Conservation (phyloP, 1,140 invertebrate genomes). For the Scaptomyza hsui region DNA sequence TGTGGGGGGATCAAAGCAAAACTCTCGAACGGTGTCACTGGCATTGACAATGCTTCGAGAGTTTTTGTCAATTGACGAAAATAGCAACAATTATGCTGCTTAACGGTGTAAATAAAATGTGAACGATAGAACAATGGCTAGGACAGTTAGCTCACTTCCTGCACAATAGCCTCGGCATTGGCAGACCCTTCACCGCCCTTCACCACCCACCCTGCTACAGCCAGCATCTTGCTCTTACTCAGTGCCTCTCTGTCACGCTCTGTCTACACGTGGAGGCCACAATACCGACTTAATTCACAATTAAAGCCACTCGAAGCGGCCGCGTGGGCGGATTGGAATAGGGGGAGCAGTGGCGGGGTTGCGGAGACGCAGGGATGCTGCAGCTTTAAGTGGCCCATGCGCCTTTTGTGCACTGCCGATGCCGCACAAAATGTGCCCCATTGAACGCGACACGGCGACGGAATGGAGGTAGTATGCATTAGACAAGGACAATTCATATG, state of each 20-base stretch:
- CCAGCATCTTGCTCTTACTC: background rate
- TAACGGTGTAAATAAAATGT: constrained; percentile 73
- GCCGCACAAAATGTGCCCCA: constrained; percentile 40
- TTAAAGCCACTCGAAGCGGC: constrained; percentile 77
- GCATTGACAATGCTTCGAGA: constrained; percentile 77
- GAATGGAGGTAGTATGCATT: constrained; percentile 47
- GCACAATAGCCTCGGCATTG: constrained; percentile 76
- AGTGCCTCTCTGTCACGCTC: constrained; percentile 9
- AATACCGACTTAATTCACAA: constrained; percentile 84
- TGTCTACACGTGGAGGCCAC: constrained; percentile 57
- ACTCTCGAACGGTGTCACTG: constrained; percentile 54
- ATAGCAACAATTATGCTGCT: constrained; percentile 77
- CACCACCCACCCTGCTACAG: background rate
- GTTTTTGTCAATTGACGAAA: constrained; percentile 51
- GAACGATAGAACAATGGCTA: constrained; percentile 45
- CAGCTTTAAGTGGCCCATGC: constrained; percentile 70
- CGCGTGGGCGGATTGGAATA: constrained; percentile 12
- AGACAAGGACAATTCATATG: constrained; percentile 71
- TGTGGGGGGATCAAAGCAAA: constrained; percentile 60
- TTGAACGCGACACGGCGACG: constrained; percentile 44
- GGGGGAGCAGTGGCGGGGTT: background rate
- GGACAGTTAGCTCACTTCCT: constrained; percentile 47
- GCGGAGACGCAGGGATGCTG: background rate
- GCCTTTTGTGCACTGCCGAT: constrained; percentile 61
- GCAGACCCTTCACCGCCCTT: constrained; percentile 41